phyloP scores from a whole-genome alignment of 2,888 invertebrate species.

The Dyspetes luteomarginatus region DNA sequence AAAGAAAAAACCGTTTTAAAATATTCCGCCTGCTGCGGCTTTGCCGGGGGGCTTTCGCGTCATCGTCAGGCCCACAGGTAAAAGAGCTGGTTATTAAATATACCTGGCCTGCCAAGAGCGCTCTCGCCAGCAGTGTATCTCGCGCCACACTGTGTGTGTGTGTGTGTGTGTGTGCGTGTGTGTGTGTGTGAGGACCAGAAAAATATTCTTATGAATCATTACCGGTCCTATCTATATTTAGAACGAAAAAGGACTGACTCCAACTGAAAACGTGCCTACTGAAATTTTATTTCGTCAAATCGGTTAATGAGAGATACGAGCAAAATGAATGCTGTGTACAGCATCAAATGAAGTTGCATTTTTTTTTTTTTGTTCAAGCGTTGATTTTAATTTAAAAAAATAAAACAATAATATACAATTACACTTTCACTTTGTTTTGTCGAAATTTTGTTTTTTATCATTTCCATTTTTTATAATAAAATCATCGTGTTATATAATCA shows the following conservation, averaged over 20 bases:
- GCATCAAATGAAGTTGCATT: not conserved
- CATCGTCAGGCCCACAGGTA: conserved; percentile 61
- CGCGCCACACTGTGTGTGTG: conserved; percentile 39
- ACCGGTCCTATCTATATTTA: conserved; percentile 68
- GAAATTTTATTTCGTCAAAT: conserved; percentile 13
- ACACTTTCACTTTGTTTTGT: not conserved
- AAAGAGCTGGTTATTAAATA: conserved; percentile 61
- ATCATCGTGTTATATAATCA: not conserved
- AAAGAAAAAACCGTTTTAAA: conserved; percentile 39
- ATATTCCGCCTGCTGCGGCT: conserved; percentile 59
- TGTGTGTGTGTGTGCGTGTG: too few relatives aligned
- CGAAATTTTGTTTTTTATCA: not conserved
- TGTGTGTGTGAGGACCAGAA: conserved; percentile 43
- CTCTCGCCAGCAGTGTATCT: conserved; percentile 36
- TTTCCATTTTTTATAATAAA: not conserved
- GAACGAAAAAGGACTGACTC: conserved; percentile 51
- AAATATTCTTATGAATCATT: conserved; percentile 70
- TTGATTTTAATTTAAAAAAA: not conserved
- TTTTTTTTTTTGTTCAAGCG: not conserved
- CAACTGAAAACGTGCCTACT: conserved; percentile 28
- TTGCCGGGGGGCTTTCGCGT: conserved; percentile 56
- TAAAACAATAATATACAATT: not conserved
- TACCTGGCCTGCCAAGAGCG: conserved; percentile 40
- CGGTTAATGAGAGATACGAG: conserved; percentile 1
- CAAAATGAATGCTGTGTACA: not conserved